A percentile compares a stretch with the other conserved stretches of the same genome.
These are phyloP conservation scores for Orthosia gothica DNA, from an alignment of 2,888 invertebrate species.

Conservation along the genomic window DNA sequence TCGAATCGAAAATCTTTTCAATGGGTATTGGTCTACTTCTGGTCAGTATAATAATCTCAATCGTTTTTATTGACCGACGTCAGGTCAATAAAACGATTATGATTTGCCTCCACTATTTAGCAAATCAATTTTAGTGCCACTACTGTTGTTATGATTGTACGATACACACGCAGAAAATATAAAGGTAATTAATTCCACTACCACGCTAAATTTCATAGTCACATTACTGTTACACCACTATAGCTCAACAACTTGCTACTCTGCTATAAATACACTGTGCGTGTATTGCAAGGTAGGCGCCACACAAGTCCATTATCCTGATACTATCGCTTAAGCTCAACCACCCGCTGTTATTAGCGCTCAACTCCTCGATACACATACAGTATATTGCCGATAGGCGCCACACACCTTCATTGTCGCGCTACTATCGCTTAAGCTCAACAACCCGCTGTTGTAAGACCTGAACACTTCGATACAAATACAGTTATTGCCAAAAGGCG, in stretches of 20 bases:
- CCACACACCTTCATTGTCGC: constrained; percentile 62
- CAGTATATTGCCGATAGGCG: constrained; percentile 44
- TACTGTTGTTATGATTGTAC: neutral
- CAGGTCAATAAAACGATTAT: too few species aligned
- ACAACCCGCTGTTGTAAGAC: neutral
- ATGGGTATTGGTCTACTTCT: too few species aligned
- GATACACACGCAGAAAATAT: neutral
- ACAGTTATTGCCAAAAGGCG: neutral
- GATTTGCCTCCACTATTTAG: neutral
- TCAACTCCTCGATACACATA: constrained; percentile 23
- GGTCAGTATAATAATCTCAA: too few species aligned
- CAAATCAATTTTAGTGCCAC: neutral
- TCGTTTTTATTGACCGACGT: too few species aligned
- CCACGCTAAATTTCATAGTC: neutral
- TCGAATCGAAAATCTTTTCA: neutral
- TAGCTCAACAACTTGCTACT: neutral
- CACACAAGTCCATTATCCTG: neutral
- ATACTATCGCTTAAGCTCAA: neutral
- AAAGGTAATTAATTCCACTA: neutral
- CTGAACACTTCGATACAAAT: constrained; percentile 18
- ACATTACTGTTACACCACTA: neutral
- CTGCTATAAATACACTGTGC: neutral
- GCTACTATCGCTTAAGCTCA: constrained; percentile 27
- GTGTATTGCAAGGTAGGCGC: neutral
- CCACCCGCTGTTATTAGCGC: neutral